These are phyloP conservation scores for Galemys pyrenaicus DNA, from an alignment of 2,113 vertebrate genomes.

Conservation along the genomic window DNA sequence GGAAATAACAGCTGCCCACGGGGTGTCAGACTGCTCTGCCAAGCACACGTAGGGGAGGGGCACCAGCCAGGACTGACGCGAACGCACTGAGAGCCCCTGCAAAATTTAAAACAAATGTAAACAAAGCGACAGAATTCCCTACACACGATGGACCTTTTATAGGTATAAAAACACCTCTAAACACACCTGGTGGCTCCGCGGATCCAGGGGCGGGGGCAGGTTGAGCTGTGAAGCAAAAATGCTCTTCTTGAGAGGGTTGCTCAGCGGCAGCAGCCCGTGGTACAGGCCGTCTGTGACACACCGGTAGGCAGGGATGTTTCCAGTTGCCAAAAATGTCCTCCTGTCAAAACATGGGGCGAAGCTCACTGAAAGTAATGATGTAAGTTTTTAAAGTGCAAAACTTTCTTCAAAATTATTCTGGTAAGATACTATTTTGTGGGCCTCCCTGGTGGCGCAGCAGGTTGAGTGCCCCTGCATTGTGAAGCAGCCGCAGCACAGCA, in stretches of 20 bases:
- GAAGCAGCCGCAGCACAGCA: too few relatives aligned
- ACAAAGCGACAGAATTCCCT: not conserved
- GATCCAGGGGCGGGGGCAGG: conserved; percentile 83
- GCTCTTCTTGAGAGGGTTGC: conserved; percentile 69
- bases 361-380: too few relatives aligned
- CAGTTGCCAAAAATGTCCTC: conserved; percentile 83
- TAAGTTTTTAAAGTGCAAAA: not conserved
- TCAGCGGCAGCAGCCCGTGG: conserved; percentile 79
- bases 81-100: not conserved
- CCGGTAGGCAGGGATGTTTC: conserved; percentile 82
- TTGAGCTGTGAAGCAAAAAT: conserved; percentile 79
- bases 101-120: not conserved
- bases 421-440: not conserved
- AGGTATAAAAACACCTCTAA: not conserved
- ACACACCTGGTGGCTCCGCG: conserved; percentile 80
- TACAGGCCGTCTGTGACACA: conserved; percentile 83
- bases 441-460: too few relatives aligned
- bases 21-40: not conserved
- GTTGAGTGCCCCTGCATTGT: too few relatives aligned
- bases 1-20: not conserved
- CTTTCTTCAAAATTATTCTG: not conserved
- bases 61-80: not conserved
- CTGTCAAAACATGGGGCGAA: conserved; percentile 58
- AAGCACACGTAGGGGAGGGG: too few relatives aligned
- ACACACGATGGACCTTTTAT: not conserved